Percentiles rank a stretch among this genome's conserved stretches.
phyloP scores from a whole-genome alignment of 1,140 invertebrate species.

The Cydia amplana region DNA sequence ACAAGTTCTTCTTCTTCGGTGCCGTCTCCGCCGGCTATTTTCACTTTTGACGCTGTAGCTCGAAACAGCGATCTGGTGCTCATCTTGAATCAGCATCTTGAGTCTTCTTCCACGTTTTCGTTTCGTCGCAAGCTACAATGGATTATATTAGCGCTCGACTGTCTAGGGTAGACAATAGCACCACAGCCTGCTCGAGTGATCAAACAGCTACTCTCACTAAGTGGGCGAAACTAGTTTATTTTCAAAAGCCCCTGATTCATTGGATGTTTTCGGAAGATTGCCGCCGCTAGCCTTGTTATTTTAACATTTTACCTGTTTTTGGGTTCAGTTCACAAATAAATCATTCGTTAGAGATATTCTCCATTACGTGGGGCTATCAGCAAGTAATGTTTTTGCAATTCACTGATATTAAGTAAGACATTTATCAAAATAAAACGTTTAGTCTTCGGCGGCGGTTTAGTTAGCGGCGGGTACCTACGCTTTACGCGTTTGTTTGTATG shows the following conservation, averaged over 20 bases:
- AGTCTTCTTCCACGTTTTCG: too few species aligned
- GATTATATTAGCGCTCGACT: background rate
- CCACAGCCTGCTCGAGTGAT: background rate
- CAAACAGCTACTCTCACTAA: slow-evolving; percentile 20
- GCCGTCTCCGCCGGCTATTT: too few species aligned
- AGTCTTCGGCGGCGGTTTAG: too few species aligned
- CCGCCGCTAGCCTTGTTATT: slow-evolving; percentile 4
- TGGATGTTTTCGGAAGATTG: slow-evolving; percentile 23
- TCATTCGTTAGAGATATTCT: background rate
- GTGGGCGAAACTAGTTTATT: slow-evolving; percentile 20
- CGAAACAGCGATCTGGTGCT: too few species aligned
- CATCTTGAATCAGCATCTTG: too few species aligned
- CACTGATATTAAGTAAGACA: background rate
- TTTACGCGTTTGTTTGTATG: too few species aligned
- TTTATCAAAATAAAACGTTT: background rate
- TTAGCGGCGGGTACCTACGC: too few species aligned
- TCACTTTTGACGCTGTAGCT: too few species aligned
- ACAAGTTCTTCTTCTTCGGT: too few species aligned
- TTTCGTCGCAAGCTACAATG: too few species aligned
- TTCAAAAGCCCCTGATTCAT: slow-evolving; percentile 14
- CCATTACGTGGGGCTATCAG: background rate
- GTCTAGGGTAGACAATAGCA: background rate
- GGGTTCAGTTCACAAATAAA: background rate
- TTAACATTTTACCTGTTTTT: slow-evolving; percentile 13
- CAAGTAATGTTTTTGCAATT: background rate